These are phyloP conservation scores for Grapholita molesta DNA, from an alignment of 1,140 invertebrate genomes.

Conservation along the genomic window DNA sequence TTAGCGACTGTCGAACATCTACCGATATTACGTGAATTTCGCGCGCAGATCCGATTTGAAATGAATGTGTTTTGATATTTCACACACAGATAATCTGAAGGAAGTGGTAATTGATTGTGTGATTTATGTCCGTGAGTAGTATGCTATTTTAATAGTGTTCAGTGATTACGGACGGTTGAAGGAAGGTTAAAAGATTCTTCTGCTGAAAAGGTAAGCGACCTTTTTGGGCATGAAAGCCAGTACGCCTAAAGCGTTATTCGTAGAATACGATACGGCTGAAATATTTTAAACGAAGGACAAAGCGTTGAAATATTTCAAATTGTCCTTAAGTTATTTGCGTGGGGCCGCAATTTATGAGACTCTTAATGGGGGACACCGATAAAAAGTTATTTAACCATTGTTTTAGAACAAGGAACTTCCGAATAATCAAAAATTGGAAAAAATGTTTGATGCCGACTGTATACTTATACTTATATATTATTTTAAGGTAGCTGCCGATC, in stretches of 20 bases:
- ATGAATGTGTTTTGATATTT: background rate
- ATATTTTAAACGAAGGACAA: background rate
- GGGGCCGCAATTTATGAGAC: background rate
- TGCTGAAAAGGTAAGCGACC: background rate
- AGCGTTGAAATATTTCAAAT: constrained; percentile 14
- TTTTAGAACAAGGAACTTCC: background rate
- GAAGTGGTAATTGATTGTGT: background rate
- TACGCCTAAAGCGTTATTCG: background rate
- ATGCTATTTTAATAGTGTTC: background rate
- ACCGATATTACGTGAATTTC: constrained; percentile 21
- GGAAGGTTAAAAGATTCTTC: background rate
- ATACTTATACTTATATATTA: too few relatives aligned
- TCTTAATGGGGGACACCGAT: background rate
- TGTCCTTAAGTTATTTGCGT: background rate
- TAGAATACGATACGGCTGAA: background rate
- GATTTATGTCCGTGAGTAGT: background rate
- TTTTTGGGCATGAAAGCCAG: background rate
- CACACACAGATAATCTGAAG: background rate
- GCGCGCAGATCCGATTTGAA: constrained; percentile 18
- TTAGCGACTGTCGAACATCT: constrained; percentile 14
- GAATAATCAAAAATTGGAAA: background rate
- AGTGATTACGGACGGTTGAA: background rate
- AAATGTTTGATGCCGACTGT: too few relatives aligned
- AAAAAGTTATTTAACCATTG: background rate
- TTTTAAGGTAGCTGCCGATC: too few relatives aligned